Evolutionary conservation across 2,888 invertebrate genomes (phyloP).

Genomic region (Cerceris rybyensis): DNA sequence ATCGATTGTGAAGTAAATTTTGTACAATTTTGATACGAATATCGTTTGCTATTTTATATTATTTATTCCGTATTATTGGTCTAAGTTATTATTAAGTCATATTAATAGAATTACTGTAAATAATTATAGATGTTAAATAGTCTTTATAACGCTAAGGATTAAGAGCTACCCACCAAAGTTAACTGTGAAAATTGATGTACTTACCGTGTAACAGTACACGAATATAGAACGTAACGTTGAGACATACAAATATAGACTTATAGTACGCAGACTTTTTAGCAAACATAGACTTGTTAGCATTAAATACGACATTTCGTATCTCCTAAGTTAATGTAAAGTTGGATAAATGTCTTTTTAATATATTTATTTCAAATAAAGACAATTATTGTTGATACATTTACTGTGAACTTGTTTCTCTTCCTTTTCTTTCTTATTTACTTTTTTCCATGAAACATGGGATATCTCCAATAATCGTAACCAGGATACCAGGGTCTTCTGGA

Average conservation of each 20-base stretch:
- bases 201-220: not conserved
- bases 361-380: slow-evolving; percentile 20
- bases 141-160: slow-evolving; percentile 35
- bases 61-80: not conserved
- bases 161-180: slow-evolving; percentile 55
- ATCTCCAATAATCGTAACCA: slow-evolving; percentile 47
- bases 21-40: not conserved
- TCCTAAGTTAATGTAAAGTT: slow-evolving; percentile 7
- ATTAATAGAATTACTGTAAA: slow-evolving; percentile 2
- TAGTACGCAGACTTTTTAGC: not conserved
- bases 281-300: not conserved
- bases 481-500: slow-evolving; percentile 5
- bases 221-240: too few relatives aligned
- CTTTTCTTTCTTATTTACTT: slow-evolving; percentile 30
- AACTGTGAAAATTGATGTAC: slow-evolving; percentile 7
- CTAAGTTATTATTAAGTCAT: not conserved
- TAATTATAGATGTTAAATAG: not conserved
- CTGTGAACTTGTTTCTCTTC: not conserved
- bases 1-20: not conserved
- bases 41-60: not conserved
- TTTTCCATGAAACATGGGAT: slow-evolving; percentile 73
- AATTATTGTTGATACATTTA: not conserved
- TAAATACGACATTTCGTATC: slow-evolving; percentile 9
- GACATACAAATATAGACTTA: not conserved
- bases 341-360: not conserved